These are phyloP conservation scores for Molorchus minor DNA, from an alignment of 2,888 invertebrate genomes.

Conservation along the genomic window DNA sequence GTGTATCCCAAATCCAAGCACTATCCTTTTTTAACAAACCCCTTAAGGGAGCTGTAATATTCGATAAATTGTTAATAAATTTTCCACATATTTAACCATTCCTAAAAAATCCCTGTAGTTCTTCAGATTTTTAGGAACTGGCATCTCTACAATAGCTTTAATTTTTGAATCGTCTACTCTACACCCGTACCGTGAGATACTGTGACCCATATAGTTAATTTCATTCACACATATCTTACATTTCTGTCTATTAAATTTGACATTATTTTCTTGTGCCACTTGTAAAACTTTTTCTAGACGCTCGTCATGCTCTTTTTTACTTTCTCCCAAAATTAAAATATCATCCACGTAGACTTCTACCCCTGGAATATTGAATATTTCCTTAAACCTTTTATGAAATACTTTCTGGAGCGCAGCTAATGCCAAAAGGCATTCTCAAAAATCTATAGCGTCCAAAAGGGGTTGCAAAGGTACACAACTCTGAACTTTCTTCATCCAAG, in stretches of 20 bases:
- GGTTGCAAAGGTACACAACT: no score
- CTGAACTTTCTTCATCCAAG: no score
- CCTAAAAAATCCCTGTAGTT: no score
- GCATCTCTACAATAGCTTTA: no score
- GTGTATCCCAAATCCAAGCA: neutral
- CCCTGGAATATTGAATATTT: no score
- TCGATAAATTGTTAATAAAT: neutral
- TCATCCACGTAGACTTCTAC: conserved; percentile 40
- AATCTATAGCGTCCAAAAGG: no score
- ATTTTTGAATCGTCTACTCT: conserved; percentile 1
- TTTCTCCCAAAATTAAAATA: conserved; percentile 34
- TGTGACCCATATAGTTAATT: conserved; percentile 30
- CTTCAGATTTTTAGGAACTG: no score
- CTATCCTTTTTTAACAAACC: neutral
- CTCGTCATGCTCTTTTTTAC: conserved; percentile 32
- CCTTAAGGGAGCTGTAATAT: neutral
- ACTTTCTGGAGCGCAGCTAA: no score
- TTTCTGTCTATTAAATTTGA: neutral
- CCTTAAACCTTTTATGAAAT: no score
- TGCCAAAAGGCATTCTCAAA: no score
- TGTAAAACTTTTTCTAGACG: conserved; percentile 35
- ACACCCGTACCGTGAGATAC: conserved; percentile 36
- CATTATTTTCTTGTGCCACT: conserved; percentile 19
- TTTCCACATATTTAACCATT: neutral
- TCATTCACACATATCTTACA: neutral